Conservation (phyloP, 2,797 vertebrate genomes). For the Epinephelus coioides region DNA sequence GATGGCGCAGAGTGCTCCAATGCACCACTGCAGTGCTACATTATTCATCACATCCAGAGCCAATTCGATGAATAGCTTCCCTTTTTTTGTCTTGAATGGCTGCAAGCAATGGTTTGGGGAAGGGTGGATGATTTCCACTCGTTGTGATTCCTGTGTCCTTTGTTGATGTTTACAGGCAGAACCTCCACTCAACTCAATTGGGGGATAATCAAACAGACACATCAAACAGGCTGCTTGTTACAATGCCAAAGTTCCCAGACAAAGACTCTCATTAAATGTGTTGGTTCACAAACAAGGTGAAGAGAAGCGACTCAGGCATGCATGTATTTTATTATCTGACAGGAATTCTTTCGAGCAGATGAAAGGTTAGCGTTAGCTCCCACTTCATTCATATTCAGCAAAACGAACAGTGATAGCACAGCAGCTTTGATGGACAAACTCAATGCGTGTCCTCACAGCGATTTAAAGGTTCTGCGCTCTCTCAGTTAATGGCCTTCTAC, state of each 20-base stretch:
- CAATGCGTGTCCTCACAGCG: slow-evolving; percentile 54
- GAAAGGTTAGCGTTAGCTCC: slow-evolving; percentile 72
- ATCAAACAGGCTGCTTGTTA: slow-evolving; percentile 81
- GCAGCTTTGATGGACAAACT: slow-evolving; percentile 79
- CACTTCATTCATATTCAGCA: slow-evolving; percentile 78
- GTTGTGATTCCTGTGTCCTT: slow-evolving; percentile 73
- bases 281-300: slow-evolving; percentile 79
- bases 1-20: slow-evolving; percentile 64
- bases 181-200: slow-evolving; percentile 72
- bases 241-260: slow-evolving; percentile 73
- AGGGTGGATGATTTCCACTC: slow-evolving; percentile 66
- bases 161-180: slow-evolving; percentile 76
- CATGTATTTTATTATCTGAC: slow-evolving; percentile 70
- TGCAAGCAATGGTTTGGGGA: slow-evolving; percentile 60
- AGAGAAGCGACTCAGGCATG: slow-evolving; percentile 61
- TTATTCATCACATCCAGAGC: slow-evolving; percentile 80
- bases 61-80: slow-evolving; percentile 72
- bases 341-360: slow-evolving; percentile 64
- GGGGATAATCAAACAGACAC: slow-evolving; percentile 81
- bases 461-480: slow-evolving; percentile 67
- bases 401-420: slow-evolving; percentile 53
- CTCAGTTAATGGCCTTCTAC: slow-evolving; percentile 69
- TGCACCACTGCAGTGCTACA: slow-evolving; percentile 77
- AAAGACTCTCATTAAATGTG: slow-evolving; percentile 80
- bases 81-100: slow-evolving; percentile 49